phyloP scores from a whole-genome alignment of 2,113 vertebrate species.

The Larimichthys crocea region DNA sequence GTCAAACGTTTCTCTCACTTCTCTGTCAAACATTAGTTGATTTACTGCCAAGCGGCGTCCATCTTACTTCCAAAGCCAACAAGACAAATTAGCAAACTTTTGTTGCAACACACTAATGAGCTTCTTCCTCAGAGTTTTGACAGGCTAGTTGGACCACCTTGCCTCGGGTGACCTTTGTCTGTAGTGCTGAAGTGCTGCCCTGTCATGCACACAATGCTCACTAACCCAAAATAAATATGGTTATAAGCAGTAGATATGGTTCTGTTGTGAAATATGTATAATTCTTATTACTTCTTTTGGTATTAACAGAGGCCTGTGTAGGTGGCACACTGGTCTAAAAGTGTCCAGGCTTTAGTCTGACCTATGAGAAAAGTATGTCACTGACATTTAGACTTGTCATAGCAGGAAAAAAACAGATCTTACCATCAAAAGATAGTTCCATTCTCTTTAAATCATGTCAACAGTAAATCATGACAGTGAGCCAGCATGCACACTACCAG shows the following conservation, averaged over 20 bases:
- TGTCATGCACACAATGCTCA: neutral
- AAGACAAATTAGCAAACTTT: neutral
- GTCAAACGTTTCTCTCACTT: neutral
- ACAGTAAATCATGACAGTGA: neutral
- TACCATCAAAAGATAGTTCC: neutral
- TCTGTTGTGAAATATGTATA: neutral
- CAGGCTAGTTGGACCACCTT: neutral
- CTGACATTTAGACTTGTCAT: neutral
- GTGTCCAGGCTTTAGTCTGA: neutral
- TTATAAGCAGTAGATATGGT: neutral
- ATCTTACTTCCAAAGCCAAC: neutral
- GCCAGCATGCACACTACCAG: neutral
- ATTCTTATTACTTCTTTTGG: neutral
- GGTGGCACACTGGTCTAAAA: too few species aligned
- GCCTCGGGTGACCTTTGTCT: neutral
- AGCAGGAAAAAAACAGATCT: neutral
- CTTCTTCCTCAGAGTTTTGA: neutral
- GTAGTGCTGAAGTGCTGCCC: slow-evolving; percentile 1
- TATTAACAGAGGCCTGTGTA: neutral
- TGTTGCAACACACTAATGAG: neutral
- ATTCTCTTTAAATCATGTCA: neutral
- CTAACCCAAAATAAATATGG: neutral
- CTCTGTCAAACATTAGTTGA: neutral
- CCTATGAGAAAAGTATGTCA: neutral
- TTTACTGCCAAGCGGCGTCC: neutral